These are phyloP conservation scores for Epicauta chinensis DNA, from an alignment of 1,140 invertebrate genomes.

Conservation along the genomic window DNA sequence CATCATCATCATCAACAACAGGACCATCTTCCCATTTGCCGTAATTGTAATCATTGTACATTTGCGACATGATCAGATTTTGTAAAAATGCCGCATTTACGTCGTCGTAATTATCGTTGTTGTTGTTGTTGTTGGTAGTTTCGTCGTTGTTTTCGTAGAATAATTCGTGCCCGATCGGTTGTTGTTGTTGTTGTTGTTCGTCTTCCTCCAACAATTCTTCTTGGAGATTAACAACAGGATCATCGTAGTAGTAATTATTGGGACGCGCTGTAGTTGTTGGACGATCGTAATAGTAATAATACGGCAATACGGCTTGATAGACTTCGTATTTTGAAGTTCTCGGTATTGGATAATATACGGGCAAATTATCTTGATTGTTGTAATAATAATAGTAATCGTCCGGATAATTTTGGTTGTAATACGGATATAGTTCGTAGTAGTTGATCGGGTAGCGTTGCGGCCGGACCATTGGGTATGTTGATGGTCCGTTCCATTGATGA, in stretches of 20 bases:
- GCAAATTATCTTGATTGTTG: slow-evolving; percentile 37
- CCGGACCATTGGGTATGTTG: slow-evolving; percentile 40
- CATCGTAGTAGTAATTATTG: slow-evolving; percentile 41
- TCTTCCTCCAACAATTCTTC: slow-evolving; percentile 44
- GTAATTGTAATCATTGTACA: slow-evolving; percentile 49
- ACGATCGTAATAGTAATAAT: slow-evolving; percentile 41
- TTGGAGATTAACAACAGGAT: slow-evolving; percentile 41
- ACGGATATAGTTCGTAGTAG: slow-evolving; percentile 45
- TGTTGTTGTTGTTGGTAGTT: slow-evolving; percentile 27
- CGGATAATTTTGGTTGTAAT: slow-evolving; percentile 46
- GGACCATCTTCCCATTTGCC: slow-evolving; percentile 25
- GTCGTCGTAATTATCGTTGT: slow-evolving; percentile 46
- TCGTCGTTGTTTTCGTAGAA: slow-evolving; percentile 51
- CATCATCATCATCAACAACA: slow-evolving; percentile 41
- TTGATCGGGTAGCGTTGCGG: slow-evolving; percentile 34
- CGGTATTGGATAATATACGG: slow-evolving; percentile 38
- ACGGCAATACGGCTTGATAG: slow-evolving; percentile 42
- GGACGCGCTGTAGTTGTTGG: slow-evolving; percentile 27
- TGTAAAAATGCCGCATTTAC: slow-evolving; percentile 56
- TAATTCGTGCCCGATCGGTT: slow-evolving; percentile 56
- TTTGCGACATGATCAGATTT: slow-evolving; percentile 55
- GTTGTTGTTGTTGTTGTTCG: slow-evolving; percentile 44
- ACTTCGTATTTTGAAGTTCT: slow-evolving; percentile 42
- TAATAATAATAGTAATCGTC: slow-evolving; percentile 48
- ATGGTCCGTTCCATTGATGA: slow-evolving; percentile 31